Evolutionary conservation across 2,888 invertebrate species (phyloP), one percentile per base, ranked within the genome.

Genomic region (Ectemnius continuus): DNA sequence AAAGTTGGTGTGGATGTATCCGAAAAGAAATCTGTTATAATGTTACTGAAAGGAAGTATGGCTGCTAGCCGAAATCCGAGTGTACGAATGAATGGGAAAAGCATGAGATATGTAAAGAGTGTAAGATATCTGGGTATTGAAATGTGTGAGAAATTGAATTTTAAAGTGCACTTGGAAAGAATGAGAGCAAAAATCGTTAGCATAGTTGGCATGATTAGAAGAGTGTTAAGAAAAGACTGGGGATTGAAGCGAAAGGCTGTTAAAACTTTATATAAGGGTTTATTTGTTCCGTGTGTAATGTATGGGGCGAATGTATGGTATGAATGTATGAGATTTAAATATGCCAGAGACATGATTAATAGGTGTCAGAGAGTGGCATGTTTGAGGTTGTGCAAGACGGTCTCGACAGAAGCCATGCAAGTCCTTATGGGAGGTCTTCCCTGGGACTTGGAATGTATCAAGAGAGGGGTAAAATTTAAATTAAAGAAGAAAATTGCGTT

Each of bases 331-430:
- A 16, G 2, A 2, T 20, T 2, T 20, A 16, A 61, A 2, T 36
- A 67, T 14, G 20, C 20, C 2, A 20, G 20, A 20, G 20, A 20
- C 1, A 20, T 20, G 1, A 20, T 20, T 20, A 20, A 20, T 2
- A 20, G 20, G 20, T 20, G 20, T 20, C 20, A 20, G 20, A 20
- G 20, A 20, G 52, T 62, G 0, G 2, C 78, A 5, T 69, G 76
- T 66, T 3, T 69, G 16, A 47, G 59, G 0, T 75, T 77, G 0
- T 81, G 78, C 36, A 66, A 76, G 28, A 80, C 76, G 0, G 76
- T 81, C 2, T 78, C 76, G 0, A 73, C 75, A 20, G 74, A 70
- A 20, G 79, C 79, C 0, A 69, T 80, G 73, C 76, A 79, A 48
- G 75, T 77, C 0, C 28, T 79, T 11, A 20, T 60, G 47, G 76